Evolutionary conservation across 2,888 invertebrate genomes (phyloP).

Genomic region (Ischnura elegans): DNA sequence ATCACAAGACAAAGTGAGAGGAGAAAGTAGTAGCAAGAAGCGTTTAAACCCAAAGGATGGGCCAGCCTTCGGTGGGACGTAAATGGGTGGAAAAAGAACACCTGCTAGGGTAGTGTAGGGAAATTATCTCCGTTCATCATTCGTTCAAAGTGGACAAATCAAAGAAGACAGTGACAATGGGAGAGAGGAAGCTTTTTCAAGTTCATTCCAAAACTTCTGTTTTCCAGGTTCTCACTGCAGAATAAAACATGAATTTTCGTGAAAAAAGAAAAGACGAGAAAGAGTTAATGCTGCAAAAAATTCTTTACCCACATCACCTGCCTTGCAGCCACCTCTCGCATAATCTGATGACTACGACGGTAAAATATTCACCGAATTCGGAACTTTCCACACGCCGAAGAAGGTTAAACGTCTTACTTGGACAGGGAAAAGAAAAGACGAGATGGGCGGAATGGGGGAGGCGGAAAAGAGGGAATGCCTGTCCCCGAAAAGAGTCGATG

Average conservation of each 20-base stretch:
- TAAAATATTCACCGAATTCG: conserved; percentile 12
- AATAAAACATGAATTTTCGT: not conserved
- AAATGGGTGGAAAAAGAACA: too few relatives aligned
- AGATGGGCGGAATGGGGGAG: not conserved
- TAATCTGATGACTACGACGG: not conserved
- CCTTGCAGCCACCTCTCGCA: not conserved
- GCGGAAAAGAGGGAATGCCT: not conserved
- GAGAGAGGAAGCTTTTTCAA: not conserved
- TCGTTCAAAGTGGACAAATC: too few relatives aligned
- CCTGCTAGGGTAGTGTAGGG: too few relatives aligned
- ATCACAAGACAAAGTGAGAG: too few relatives aligned
- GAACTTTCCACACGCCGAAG: not conserved
- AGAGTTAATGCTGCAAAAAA: not conserved
- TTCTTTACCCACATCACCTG: not conserved
- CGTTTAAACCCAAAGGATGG: too few relatives aligned
- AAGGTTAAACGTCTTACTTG: conserved; percentile 24
- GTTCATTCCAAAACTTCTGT: not conserved
- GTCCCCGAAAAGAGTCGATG: not conserved
- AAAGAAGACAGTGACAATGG: not conserved
- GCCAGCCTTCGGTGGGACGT: too few relatives aligned
- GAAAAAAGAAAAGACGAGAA: not conserved
- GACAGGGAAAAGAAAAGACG: not conserved
- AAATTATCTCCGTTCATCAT: too few relatives aligned
- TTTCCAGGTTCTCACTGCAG: not conserved
- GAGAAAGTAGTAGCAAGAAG: too few relatives aligned